A percentile compares a stretch with the other conserved stretches of the same genome.
Evolutionary conservation across 23 tunicate genomes (phyloP).

Genomic region (Phallusia fumigata): DNA sequence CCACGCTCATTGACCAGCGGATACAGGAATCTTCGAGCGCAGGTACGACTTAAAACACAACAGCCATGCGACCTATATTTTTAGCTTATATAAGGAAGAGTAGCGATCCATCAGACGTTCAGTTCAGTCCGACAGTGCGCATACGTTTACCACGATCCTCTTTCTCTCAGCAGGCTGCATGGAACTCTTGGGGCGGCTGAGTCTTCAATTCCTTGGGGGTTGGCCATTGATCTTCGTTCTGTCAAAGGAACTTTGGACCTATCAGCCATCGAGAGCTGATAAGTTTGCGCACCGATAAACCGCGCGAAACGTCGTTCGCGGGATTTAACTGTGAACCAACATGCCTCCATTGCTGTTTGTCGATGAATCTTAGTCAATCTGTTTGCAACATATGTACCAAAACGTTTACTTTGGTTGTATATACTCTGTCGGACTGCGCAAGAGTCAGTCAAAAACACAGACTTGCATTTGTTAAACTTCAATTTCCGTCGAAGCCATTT

Average conservation of each 20-base stretch:
- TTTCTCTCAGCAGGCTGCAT: constrained; percentile 15
- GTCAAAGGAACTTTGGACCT: constrained; percentile 21
- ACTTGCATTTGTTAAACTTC: neutral
- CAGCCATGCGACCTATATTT: constrained; percentile 19
- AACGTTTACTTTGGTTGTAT: constrained; percentile 23
- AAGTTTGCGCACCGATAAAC: constrained; percentile 15
- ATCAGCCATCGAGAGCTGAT: constrained; percentile 16
- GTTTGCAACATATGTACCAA: constrained; percentile 26
- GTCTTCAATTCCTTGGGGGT: neutral
- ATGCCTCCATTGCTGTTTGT: constrained; percentile 26
- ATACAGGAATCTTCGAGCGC: neutral
- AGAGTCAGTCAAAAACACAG: constrained; percentile 23
- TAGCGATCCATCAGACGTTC: constrained; percentile 12
- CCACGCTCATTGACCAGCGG: neutral
- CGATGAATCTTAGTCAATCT: constrained; percentile 25
- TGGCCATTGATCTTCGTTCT: constrained; percentile 8
- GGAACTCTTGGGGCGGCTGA: constrained; percentile 3
- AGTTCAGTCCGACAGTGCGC: neutral
- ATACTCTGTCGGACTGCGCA: constrained; percentile 23
- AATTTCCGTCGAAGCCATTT: constrained; percentile 25
- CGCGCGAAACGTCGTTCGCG: constrained; percentile 18
- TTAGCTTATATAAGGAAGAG: constrained; percentile 1
- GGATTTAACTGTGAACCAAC: constrained; percentile 14
- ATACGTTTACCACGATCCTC: constrained; percentile 11
- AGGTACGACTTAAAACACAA: neutral